Conservation (phyloP, 2,113 vertebrate genomes). For the Anolis sagrei region DNA sequence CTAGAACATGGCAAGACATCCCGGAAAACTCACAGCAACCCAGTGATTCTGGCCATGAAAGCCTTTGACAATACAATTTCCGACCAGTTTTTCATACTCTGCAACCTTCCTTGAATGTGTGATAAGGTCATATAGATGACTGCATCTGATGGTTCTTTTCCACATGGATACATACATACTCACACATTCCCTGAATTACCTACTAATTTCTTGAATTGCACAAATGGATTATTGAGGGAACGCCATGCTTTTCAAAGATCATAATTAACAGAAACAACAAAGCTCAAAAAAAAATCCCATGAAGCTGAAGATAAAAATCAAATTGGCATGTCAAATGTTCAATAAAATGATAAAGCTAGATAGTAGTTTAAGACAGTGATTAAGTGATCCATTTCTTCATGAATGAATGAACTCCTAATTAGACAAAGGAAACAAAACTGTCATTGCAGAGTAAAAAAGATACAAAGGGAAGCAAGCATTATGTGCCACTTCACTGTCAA, state of each 20-base stretch:
- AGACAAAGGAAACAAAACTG: conserved; percentile 72
- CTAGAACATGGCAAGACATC: no score
- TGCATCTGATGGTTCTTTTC: neutral
- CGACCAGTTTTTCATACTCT: neutral
- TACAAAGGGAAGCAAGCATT: conserved; percentile 60
- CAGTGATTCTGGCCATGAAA: no score
- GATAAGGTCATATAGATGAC: neutral
- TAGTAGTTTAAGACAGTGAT: conserved; percentile 48
- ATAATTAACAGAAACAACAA: conserved; percentile 25
- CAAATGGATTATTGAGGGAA: neutral
- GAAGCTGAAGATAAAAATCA: neutral
- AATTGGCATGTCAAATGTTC: conserved; percentile 38
- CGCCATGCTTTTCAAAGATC: neutral
- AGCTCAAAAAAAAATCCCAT: neutral
- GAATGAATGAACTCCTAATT: conserved; percentile 72
- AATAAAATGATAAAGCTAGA: conserved; percentile 51
- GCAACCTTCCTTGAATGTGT: neutral
- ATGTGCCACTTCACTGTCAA: conserved; percentile 62
- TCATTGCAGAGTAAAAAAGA: conserved; percentile 60
- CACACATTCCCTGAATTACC: conserved; percentile 21
- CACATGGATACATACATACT: neutral
- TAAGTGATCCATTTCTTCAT: conserved; percentile 56
- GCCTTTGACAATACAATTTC: no score
- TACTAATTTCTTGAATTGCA: conserved; percentile 23
- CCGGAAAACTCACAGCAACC: no score